Conservation (phyloP, 2,888 invertebrate species). For the Rhopalosiphum nymphaeae region DNA sequence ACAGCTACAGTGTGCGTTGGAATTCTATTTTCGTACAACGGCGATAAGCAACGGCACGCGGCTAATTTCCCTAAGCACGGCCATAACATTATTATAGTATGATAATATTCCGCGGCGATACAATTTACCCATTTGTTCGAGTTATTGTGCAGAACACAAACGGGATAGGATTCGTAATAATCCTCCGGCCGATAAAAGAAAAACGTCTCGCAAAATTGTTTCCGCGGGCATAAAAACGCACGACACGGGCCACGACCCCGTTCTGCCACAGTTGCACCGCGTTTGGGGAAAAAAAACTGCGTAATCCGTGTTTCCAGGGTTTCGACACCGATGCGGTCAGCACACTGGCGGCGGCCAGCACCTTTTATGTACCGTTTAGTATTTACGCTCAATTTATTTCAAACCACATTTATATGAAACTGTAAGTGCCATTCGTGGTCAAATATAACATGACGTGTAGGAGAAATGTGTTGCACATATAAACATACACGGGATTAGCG, state of each 20-base stretch:
- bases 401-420: neutral
- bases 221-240: neutral
- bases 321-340: neutral
- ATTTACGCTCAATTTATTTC: neutral
- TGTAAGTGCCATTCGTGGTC: neutral
- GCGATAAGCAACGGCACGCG: neutral
- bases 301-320: neutral
- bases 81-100: neutral
- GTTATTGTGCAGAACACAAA: neutral
- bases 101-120: neutral
- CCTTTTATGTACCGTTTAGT: neutral
- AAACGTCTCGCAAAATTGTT: neutral
- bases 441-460: neutral
- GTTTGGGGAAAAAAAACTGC: neutral
- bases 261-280: neutral
- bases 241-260: neutral
- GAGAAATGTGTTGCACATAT: neutral
- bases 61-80: neutral
- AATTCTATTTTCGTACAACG: neutral
- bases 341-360: neutral
- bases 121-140: neutral
- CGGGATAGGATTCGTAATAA: neutral
- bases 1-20: neutral
- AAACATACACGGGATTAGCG: neutral
- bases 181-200: neutral